Evolutionary conservation across 2,888 invertebrate genomes (phyloP), one percentile per base, ranked within the genome.

Genomic region (Bibio marci): DNA sequence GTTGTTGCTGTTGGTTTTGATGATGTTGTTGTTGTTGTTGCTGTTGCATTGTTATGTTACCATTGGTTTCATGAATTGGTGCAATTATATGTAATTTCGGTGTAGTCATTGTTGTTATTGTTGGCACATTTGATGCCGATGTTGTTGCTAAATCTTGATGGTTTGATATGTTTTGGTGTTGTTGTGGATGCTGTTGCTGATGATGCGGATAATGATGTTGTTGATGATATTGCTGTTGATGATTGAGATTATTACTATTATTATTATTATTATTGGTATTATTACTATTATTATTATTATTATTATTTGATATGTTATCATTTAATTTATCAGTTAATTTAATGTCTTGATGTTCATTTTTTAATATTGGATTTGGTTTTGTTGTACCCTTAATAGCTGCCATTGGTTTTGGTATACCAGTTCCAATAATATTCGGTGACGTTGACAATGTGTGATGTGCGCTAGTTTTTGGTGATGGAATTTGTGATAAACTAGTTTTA

Each of bases 321-420:
- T 18, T 26, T 13, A n/a, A 17, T 35, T 28, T 26, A 19, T 35
- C 25, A 2, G 37, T 30, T 37, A 30, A 37, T 37, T 37, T 37
- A 27, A 12, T 26, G 65, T 58, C 64, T 63, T 60, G 62, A 65
- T 58, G 30, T 30, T 12, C 39, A 43, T 19, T 55, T 53, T 65
- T 49, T 56, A 66, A 55, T 58, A 65, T 58, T 53, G 67, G 57
- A 54, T 74, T 73, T 66, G 46, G 73, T 60, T 88, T 87, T 44
- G 79, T 79, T 18, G 83, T 87, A 45, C 88, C 90, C 65, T 90
- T 90, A 25, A 91, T 83, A 41, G 88, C 83, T 8, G 88, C 87
- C 32, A 87, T 88, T 2, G 90, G 90, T 58, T 90, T 90, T 1
- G 90, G 88, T 49, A 90, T 81, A 14, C 83, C 82, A 6, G 80